Conservation (phyloP, 2,113 vertebrate species). For the Vidua chalybeata region DNA sequence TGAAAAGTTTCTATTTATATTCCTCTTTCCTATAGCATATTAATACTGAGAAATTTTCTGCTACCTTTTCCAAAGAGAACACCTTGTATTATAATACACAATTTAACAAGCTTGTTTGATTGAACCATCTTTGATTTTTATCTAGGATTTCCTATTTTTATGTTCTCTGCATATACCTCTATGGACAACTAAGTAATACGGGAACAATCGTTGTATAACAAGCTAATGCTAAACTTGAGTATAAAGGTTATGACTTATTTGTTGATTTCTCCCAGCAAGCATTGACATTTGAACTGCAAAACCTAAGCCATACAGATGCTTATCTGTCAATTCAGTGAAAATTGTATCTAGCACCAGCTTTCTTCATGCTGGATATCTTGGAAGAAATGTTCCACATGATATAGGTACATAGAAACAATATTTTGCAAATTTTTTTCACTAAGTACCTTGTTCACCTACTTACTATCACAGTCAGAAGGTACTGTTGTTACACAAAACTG, state of each 20-base stretch:
- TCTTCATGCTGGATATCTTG: neutral
- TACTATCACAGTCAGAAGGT: neutral
- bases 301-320: neutral
- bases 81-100: neutral
- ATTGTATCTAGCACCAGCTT: neutral
- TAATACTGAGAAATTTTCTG: neutral
- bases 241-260: neutral
- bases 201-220: neutral
- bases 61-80: neutral
- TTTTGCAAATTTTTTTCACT: neutral
- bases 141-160: neutral
- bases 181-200: accelerated
- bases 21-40: neutral
- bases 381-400: neutral
- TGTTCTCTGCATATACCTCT: neutral
- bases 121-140: neutral
- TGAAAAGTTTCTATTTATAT: neutral
- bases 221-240: neutral
- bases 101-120: neutral
- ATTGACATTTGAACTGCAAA: neutral
- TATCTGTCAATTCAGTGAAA: neutral
- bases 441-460: neutral
- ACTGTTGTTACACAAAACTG: neutral
- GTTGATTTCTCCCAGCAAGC: neutral
- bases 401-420: neutral